Conservation (phyloP, 2,888 invertebrate genomes). For the Pristionchus japonicus region DNA sequence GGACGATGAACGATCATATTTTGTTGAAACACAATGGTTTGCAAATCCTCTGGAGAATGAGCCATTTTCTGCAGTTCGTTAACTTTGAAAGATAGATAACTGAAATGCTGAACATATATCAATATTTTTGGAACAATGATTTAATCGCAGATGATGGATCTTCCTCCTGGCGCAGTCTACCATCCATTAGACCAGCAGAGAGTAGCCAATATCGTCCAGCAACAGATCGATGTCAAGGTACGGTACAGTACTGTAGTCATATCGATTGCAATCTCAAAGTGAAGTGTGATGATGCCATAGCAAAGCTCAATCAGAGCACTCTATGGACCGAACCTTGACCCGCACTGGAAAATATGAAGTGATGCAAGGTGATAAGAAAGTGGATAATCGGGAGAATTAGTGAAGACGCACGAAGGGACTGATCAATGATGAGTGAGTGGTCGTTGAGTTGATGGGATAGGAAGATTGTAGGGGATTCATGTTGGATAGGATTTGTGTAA, state of each 20-base stretch:
- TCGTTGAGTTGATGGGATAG: background rate
- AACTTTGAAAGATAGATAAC: too few relatives aligned
- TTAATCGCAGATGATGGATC: constrained; percentile 9
- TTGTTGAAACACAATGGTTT: too few relatives aligned
- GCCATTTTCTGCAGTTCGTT: too few relatives aligned
- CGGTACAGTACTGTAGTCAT: background rate
- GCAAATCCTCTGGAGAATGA: too few relatives aligned
- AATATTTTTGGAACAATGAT: background rate
- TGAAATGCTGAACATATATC: background rate
- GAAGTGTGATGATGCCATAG: background rate
- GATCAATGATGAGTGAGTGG: background rate
- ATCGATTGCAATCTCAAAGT: too few relatives aligned
- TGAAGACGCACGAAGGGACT: background rate
- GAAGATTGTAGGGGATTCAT: background rate
- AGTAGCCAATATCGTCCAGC: constrained; percentile 9
- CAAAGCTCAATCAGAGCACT: background rate
- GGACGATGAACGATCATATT: too few relatives aligned
- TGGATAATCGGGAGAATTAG: constrained; percentile 22
- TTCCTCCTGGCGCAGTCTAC: background rate
- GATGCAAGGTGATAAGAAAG: constrained; percentile 5
- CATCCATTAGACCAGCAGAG: background rate
- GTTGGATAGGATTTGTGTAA: too few relatives aligned
- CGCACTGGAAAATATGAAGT: background rate
- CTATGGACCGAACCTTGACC: background rate
- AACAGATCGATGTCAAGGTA: constrained; percentile 43